Percentiles rank a stretch among this genome's conserved stretches.
Evolutionary conservation across 2,888 invertebrate species (phyloP).

Genomic region (Vannuccia rotundouncinata): DNA sequence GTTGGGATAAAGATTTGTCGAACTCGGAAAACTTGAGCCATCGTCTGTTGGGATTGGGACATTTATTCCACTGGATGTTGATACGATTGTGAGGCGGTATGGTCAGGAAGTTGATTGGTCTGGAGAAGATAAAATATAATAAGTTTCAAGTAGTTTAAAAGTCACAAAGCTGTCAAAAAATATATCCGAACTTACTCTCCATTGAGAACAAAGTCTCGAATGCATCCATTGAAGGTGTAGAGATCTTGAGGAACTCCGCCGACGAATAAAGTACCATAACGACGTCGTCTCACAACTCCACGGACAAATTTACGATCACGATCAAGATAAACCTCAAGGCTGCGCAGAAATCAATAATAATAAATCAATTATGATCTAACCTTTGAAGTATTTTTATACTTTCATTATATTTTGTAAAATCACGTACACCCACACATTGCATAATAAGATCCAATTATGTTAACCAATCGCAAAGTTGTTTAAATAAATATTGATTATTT

Average conservation of each 20-base stretch:
- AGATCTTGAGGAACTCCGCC: conserved; percentile 16
- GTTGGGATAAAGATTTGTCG: neutral
- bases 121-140: neutral
- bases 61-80: neutral
- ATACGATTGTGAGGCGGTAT: neutral
- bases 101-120: neutral
- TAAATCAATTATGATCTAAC: no score
- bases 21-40: neutral
- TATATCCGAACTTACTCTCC: neutral
- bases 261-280: neutral
- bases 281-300: neutral
- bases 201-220: conserved; percentile 3
- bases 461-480: no score
- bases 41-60: neutral
- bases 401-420: no score
- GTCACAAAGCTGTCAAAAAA: neutral
- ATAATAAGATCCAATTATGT: no score
- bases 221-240: conserved; percentile 20
- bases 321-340: neutral
- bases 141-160: neutral
- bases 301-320: neutral
- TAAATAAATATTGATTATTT: no score
- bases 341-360: no score
- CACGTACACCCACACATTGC: no score
- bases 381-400: no score